These are phyloP conservation scores for Pseudochirops cupreus DNA, from an alignment of 2,797 vertebrate species.

Conservation along the genomic window DNA sequence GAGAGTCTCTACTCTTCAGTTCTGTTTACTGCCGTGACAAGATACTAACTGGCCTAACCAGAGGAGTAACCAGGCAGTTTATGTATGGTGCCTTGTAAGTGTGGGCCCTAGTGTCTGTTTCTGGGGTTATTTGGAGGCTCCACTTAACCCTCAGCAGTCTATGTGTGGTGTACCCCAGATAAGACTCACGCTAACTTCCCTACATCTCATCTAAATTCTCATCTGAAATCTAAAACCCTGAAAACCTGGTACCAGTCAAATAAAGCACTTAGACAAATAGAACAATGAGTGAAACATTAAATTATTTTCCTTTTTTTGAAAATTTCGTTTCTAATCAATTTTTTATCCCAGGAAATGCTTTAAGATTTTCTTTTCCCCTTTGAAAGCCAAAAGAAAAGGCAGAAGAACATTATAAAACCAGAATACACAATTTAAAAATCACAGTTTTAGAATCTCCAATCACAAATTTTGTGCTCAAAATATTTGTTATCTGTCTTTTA, in stretches of 20 bases:
- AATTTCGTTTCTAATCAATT: background rate
- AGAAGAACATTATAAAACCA: background rate
- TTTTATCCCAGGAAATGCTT: background rate
- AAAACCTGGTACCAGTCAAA: background rate
- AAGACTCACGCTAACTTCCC: too few species aligned
- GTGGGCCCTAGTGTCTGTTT: background rate
- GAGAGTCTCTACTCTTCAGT: background rate
- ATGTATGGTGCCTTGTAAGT: background rate
- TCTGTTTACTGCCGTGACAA: background rate
- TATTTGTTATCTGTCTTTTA: background rate
- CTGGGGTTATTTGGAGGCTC: background rate
- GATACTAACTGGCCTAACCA: background rate
- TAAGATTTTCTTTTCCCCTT: background rate
- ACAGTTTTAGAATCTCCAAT: background rate
- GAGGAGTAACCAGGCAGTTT: background rate
- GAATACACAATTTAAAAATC: background rate
- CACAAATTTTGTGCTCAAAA: background rate
- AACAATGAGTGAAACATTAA: background rate
- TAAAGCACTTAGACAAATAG: background rate
- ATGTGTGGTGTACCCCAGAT: background rate
- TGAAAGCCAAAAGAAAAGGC: background rate
- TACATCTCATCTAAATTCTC: background rate
- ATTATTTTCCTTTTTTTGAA: background rate
- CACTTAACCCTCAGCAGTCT: background rate
- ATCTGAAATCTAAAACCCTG: background rate